phyloP scores from a whole-genome alignment of 2,113 vertebrate species.

The Leucopsar rothschildi region DNA sequence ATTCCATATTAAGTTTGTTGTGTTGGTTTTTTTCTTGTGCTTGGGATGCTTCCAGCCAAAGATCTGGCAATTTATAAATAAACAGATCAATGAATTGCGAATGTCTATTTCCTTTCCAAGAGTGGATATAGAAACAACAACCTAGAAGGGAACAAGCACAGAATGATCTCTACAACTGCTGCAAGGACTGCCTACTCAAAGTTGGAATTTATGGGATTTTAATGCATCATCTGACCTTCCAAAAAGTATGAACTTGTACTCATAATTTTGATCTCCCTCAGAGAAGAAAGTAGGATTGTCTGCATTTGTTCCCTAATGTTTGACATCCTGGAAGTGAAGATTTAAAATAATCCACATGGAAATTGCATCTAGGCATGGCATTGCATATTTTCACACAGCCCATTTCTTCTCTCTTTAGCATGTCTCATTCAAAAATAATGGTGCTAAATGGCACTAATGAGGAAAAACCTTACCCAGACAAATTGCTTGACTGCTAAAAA shows the following conservation, averaged over 20 bases:
- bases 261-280: not conserved
- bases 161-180: not conserved
- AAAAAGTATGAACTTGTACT: not conserved
- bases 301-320: not conserved
- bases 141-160: not conserved
- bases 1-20: not conserved
- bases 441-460: not conserved
- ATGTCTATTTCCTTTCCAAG: not conserved
- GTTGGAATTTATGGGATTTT: not conserved
- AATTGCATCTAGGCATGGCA: not conserved
- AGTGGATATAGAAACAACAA: not conserved
- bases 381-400: not conserved
- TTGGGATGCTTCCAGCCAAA: conserved; percentile 7
- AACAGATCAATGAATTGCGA: not conserved
- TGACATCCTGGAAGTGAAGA: not conserved
- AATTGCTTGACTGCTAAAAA: not conserved
- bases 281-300: not conserved
- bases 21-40: not conserved
- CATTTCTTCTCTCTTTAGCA: not conserved
- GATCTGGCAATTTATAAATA: conserved; percentile 16
- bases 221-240: not conserved
- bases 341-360: not conserved
- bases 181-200: not conserved
- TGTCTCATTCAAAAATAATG: not conserved
- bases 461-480: not conserved